These are phyloP conservation scores for Buathra laborator DNA, from an alignment of 2,888 invertebrate species.

Conservation along the genomic window DNA sequence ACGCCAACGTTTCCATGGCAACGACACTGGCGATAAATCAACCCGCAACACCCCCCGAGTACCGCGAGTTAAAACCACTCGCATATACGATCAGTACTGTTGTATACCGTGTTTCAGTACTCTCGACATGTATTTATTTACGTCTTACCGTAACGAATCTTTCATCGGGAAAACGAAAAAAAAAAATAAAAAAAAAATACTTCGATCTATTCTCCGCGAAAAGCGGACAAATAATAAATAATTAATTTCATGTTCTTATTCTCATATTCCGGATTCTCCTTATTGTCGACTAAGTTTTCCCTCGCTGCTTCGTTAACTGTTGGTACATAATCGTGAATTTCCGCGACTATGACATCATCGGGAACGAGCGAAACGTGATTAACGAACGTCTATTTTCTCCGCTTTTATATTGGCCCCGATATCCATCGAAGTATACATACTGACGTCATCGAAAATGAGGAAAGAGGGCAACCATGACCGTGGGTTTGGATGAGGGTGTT, in stretches of 20 bases:
- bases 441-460: conserved; percentile 47
- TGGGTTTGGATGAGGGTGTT: conserved; percentile 49
- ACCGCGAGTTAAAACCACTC: conserved; percentile 83
- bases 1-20: conserved; percentile 84
- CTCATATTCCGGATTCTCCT: no score
- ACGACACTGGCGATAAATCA: conserved; percentile 84
- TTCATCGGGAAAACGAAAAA: neutral
- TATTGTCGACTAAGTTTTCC: no score
- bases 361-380: neutral
- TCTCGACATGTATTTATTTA: conserved; percentile 36
- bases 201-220: neutral
- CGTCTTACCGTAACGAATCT: conserved; percentile 3
- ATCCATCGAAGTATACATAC: conserved; percentile 8
- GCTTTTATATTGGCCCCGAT: neutral
- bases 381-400: neutral
- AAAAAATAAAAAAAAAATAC: neutral
- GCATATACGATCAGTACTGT: conserved; percentile 66
- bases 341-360: neutral
- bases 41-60: conserved; percentile 82
- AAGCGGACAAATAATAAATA: no score
- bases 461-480: conserved; percentile 30
- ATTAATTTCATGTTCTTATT: no score
- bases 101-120: conserved; percentile 11
- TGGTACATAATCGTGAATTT: no score
- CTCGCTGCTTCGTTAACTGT: no score